Evolutionary conservation across 2,888 invertebrate species (phyloP).

Genomic region (Oscheius sp.): DNA sequence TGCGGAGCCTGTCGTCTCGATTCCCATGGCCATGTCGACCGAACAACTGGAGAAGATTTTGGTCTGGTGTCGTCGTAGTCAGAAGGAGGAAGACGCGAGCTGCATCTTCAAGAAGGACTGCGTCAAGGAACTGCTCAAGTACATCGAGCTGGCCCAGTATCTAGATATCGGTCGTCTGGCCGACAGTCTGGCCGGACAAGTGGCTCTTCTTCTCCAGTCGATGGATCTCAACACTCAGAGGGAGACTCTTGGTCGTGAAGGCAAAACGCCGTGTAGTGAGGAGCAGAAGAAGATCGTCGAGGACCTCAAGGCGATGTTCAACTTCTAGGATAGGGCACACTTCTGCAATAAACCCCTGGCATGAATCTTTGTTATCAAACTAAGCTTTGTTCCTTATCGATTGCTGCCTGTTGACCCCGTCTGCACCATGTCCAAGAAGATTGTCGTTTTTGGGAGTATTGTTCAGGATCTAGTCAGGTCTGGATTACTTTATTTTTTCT

Average conservation of each 20-base stretch:
- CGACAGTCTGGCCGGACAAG: not conserved
- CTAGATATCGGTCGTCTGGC: conserved; percentile 19
- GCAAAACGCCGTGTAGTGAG: conserved; percentile 8
- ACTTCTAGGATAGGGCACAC: too few relatives aligned
- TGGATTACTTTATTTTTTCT: conserved; percentile 4
- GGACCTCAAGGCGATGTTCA: conserved; percentile 7
- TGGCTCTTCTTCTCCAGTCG: not conserved
- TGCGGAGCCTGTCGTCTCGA: not conserved
- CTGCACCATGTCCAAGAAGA: conserved; percentile 21
- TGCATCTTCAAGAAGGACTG: not conserved
- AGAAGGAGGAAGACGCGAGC: not conserved
- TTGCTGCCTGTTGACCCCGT: not conserved
- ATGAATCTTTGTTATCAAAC: too few relatives aligned
- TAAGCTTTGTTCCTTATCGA: conserved; percentile 7
- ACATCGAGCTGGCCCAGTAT: conserved; percentile 26
- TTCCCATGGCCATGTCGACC: conserved; percentile 4
- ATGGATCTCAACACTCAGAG: conserved; percentile 6
- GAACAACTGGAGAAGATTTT: conserved; percentile 15
- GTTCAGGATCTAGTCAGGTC: conserved; percentile 72
- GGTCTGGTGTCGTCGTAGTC: conserved; percentile 5
- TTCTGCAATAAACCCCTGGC: too few relatives aligned
- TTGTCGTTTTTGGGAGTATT: conserved; percentile 72
- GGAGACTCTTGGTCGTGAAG: conserved; percentile 26
- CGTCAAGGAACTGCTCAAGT: conserved; percentile 9
- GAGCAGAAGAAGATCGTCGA: not conserved